Evolutionary conservation across 2,888 invertebrate genomes (phyloP), one percentile per base, ranked within the genome.

Genomic region (Scaptomyza caliginosa): DNA sequence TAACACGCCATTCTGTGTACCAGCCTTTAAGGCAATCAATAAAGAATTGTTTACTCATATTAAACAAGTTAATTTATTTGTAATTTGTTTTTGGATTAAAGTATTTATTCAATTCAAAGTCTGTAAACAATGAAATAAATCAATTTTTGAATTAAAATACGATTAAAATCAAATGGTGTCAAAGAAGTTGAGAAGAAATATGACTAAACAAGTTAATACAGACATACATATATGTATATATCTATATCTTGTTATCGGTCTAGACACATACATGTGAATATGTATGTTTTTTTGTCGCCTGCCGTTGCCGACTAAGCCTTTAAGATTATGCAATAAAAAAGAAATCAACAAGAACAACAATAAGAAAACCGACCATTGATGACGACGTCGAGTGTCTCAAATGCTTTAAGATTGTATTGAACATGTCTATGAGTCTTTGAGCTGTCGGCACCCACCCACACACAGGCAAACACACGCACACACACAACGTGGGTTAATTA

Each of bases 241-340:
- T 36, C 0, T 4, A 21, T 32, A 2, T 49, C 2, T 45, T 2
- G 36, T 42, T 48, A 40, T 23, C 39, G 51, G n/a, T n/a, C n/a
- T n/a, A n/a, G 70, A 77, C 59, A 64, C 58, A 67, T 42, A 23
- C 23, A 45, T 16, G 0, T 13, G 23, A 8, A 26, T 21, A n/a
- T 36, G 0, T 4, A 21, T 32, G 3, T 49, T 3, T 45, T 2
- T 40, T 42, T 48, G 45, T 23, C 39, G 51, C 45, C 40, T 40
- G 19, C 36, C 38, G 39, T 40, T 45, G 46, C 28, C 58, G 38
- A 23, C 45, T 58, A 34, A 62, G 81, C 84, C 67, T 67, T 42
- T 58, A 39, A 73, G 78, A 82, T 82, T 86, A 86, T 85, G 78
- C 78, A 78, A 85, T 76, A 30, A 39, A 57, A 60, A 52, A 34